Evolutionary conservation across 2,113 vertebrate genomes (phyloP).

Genomic region (Ibidorhyncha struthersii): DNA sequence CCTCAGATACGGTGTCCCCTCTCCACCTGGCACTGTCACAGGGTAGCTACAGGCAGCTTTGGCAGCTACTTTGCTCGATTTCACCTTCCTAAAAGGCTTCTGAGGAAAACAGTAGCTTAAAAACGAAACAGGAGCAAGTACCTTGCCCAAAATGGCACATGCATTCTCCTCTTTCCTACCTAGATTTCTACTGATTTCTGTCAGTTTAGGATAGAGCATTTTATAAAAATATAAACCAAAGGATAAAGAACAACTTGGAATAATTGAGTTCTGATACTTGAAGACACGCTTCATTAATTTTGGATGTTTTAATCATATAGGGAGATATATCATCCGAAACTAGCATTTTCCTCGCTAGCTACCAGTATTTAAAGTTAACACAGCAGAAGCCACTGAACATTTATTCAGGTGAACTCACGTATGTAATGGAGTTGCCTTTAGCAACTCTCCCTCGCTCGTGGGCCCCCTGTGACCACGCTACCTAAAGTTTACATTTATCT

Average conservation of each 20-base stretch:
- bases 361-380: constrained; percentile 3
- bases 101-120: not conserved
- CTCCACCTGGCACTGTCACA: not conserved
- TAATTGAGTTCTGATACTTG: not conserved
- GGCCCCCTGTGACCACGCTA: not conserved
- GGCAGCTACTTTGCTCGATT: not conserved
- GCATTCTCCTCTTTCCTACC: not conserved
- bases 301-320: constrained; percentile 9
- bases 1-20: rapidly evolving
- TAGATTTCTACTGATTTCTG: not conserved
- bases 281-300: not conserved
- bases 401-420: constrained; percentile 57
- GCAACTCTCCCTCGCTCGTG: not conserved
- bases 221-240: not conserved
- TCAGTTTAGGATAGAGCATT: not conserved
- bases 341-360: not conserved
- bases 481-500: constrained; percentile 15
- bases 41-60: not conserved
- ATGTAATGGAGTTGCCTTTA: constrained; percentile 53
- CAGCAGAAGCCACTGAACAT: constrained; percentile 35
- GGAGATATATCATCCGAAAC: not conserved
- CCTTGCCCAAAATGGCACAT: not conserved
- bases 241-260: not conserved
- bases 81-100: not conserved
- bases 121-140: not conserved